Percentiles rank a stretch among this genome's conserved stretches.
Evolutionary conservation across 2,113 vertebrate genomes (phyloP).

Genomic region (Megalops atlanticus): DNA sequence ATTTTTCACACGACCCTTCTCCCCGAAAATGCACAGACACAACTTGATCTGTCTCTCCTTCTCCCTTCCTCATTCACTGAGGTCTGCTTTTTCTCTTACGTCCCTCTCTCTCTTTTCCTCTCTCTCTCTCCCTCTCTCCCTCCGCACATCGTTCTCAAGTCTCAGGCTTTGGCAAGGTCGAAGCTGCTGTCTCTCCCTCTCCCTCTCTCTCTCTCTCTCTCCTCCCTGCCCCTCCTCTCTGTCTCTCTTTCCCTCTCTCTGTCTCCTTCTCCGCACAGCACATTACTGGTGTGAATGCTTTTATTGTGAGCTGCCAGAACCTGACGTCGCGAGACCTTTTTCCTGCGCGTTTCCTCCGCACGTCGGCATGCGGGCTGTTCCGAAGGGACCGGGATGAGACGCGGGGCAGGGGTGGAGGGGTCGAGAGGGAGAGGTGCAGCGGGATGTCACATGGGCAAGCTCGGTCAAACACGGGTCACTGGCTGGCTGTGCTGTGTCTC

Average conservation of each 20-base stretch:
- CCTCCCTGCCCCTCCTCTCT: constrained; percentile 31
- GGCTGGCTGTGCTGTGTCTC: constrained; percentile 24
- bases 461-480: constrained; percentile 30
- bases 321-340: constrained; percentile 47
- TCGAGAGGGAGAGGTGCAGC: neutral
- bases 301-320: constrained; percentile 66
- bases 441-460: neutral
- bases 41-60: constrained; percentile 40
- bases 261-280: constrained; percentile 32
- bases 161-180: constrained; percentile 3
- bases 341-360: neutral
- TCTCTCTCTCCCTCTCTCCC: constrained; percentile 44
- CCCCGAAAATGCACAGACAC: constrained; percentile 32
- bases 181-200: neutral
- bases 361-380: neutral
- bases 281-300: constrained; percentile 65
- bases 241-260: constrained; percentile 26
- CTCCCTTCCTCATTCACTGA: constrained; percentile 35
- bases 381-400: too few relatives aligned
- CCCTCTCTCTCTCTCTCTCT: constrained; percentile 30
- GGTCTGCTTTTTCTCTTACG: constrained; percentile 44
- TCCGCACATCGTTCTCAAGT: neutral
- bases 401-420: neutral
- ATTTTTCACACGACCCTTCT: neutral
- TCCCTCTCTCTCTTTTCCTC: constrained; percentile 36